A percentile compares a stretch with the other conserved stretches of the same genome.
Conservation (phyloP, 2,113 vertebrate genomes). For the Agapornis roseicollis region DNA sequence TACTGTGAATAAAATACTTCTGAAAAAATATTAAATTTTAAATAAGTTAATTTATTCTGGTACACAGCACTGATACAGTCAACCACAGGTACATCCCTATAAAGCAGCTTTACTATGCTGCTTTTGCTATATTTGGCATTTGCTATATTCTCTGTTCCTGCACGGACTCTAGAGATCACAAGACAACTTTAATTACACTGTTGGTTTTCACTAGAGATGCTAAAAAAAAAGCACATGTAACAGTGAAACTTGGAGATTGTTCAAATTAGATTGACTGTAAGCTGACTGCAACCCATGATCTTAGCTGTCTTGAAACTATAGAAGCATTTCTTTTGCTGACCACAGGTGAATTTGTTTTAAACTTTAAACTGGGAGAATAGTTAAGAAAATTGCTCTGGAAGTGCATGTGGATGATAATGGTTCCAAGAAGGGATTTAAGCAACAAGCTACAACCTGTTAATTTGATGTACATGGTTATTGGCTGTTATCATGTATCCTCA, state of each 20-base stretch:
- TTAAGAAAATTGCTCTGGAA: not conserved
- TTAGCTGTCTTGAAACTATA: not conserved
- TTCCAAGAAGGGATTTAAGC: not conserved
- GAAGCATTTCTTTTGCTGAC: not conserved
- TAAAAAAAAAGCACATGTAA: not conserved
- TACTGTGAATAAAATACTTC: not conserved
- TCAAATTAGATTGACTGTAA: not conserved
- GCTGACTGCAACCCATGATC: not conserved
- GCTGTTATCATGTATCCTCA: not conserved
- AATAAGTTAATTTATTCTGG: not conserved
- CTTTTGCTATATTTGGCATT: no score
- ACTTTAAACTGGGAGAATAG: not conserved
- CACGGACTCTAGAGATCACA: not conserved
- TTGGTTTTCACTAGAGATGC: not conserved
- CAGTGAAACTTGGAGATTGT: not conserved
- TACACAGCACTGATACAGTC: not conserved
- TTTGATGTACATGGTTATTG: not conserved
- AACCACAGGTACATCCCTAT: not conserved
- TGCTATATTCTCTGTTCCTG: not conserved
- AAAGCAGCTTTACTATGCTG: not conserved
- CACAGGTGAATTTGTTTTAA: not conserved
- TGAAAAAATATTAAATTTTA: not conserved
- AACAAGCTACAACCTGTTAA: not conserved
- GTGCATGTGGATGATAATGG: accelerated
- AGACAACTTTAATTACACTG: not conserved